Evolutionary conservation across 2,113 vertebrate genomes (phyloP), one percentile per base, ranked within the genome.

Genomic region (Scolopax mira): DNA sequence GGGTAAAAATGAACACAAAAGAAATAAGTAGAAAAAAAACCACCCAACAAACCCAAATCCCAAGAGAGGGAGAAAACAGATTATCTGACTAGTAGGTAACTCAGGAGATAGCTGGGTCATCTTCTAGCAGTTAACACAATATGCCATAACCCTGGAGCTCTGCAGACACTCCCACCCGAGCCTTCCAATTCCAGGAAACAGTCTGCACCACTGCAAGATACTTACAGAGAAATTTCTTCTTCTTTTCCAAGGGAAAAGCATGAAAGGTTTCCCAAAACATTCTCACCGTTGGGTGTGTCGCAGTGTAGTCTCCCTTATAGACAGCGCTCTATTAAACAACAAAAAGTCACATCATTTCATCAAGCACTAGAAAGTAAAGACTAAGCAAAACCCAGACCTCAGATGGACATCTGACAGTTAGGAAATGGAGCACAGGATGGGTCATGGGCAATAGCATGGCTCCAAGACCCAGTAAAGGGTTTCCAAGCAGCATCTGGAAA

Each of bases 191-290:
- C 52, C 70, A 70, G 33, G 31, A 69, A 21, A 48, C 33, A 14
- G 21, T 22, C 33, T 48, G 51, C 46, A 61, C 17, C 57, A 27
- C 79, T n/a, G 9, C 52, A 62, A 65, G 62, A 84, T 64, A 97
- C 99, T 98, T 98, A 99, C 99, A 97, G 67, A 99, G 98, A 96
- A 99, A 99, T 96, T 99, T 99, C 97, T 99, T 99, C 97, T 99
- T 99, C 95, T 99, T 99, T 92, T 99, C 99, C 97, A 99, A 85
- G 16, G 99, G 98, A 95, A 99, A 99, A 77, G 99, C 99, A 62
- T 99, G 99, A 97, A 99, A 99, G 52, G 99, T 99, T 85, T 99
- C 99, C 99, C 99, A 99, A 94, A 99, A 99, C 93, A 99, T 98
- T 91, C 98, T 98, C 93, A 99, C 98, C 1, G 99, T 99, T 14